Conservation (phyloP, 2,797 vertebrate species). For the Leuciscus waleckii region DNA sequence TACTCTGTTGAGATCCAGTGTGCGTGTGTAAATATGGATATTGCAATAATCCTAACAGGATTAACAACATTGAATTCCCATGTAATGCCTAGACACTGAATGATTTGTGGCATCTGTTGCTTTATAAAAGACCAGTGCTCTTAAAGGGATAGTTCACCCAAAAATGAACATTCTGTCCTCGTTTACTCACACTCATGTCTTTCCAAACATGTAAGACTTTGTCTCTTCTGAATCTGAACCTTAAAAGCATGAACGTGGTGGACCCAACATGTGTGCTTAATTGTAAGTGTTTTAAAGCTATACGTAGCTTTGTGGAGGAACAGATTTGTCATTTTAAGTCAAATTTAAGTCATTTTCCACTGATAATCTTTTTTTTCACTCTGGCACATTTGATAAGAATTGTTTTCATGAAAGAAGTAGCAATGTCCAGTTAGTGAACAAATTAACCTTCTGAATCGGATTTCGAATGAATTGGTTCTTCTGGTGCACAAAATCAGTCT, state of each 20-base stretch:
- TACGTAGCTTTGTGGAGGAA: background rate
- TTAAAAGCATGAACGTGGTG: background rate
- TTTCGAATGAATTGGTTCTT: too few species aligned
- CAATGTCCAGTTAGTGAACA: too few species aligned
- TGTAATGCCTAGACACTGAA: conserved; percentile 14
- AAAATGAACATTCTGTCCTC: background rate
- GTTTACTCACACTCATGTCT: background rate
- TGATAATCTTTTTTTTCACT: background rate
- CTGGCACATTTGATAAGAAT: too few species aligned
- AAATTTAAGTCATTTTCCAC: background rate
- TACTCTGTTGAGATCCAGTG: background rate
- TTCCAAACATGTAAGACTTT: background rate
- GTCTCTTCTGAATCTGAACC: background rate
- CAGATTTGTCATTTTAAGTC: background rate
- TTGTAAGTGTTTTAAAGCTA: background rate
- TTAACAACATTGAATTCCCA: background rate
- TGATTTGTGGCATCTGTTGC: background rate
- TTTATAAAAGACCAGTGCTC: conserved; percentile 10
- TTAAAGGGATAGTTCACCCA: conserved; percentile 10
- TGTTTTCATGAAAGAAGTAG: too few species aligned
- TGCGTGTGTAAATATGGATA: background rate
- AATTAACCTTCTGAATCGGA: too few species aligned
- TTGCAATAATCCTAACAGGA: conserved; percentile 7
- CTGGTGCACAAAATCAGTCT: background rate
- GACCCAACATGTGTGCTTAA: background rate